Evolutionary conservation across 92 coral and sea anemone species (phyloP).

Genomic region (Zoanthus sansibaricus): DNA sequence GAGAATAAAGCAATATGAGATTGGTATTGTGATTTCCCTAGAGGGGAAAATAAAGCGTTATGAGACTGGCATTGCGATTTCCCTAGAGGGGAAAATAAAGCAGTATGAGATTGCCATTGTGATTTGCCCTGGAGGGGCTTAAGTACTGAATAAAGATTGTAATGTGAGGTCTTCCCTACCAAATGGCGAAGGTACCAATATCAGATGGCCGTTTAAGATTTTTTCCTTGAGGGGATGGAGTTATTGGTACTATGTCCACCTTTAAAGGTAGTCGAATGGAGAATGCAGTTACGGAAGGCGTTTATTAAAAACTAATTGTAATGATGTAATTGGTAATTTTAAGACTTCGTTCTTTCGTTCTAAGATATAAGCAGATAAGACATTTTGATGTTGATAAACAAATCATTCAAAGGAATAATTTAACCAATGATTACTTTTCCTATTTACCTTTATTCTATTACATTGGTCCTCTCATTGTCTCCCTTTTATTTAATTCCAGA

Average conservation of each 20-base stretch:
- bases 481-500: constrained; percentile 25
- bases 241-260: constrained; percentile 2
- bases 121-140: neutral
- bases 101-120: neutral
- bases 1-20: neutral
- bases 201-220: constrained; percentile 17
- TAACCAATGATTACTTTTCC: neutral
- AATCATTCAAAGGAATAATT: constrained; percentile 18
- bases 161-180: constrained; percentile 10
- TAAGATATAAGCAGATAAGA: constrained; percentile 1
- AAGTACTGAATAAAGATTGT: constrained; percentile 20
- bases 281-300: constrained; percentile 2
- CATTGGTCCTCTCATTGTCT: constrained; percentile 11
- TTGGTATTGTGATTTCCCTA: neutral
- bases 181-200: constrained; percentile 15
- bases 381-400: neutral
- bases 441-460: neutral
- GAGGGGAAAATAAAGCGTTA: too few species aligned
- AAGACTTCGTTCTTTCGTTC: constrained; percentile 3
- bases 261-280: constrained; percentile 22
- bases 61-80: neutral
- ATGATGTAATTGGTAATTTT: constrained; percentile 19
- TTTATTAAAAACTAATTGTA: constrained; percentile 21
- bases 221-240: constrained; percentile 16
- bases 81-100: too few species aligned